Evolutionary conservation across 1,140 invertebrate species (phyloP), one percentile per base, ranked within the genome.

Genomic region (Anastrepha ludens): DNA sequence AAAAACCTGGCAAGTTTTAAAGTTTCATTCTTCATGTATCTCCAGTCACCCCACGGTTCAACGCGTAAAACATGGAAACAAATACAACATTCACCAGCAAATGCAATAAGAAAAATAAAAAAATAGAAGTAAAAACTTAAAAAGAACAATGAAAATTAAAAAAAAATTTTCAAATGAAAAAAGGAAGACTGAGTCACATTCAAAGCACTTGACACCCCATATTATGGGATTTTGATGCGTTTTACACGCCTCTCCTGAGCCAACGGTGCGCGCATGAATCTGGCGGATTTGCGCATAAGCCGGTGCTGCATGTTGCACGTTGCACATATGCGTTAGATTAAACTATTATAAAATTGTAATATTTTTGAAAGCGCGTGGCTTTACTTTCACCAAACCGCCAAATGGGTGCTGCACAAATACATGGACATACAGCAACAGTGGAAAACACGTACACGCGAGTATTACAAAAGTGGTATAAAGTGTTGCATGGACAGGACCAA

Each of bases 241-340:
- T 78, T 55, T 15, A 60, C 87, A n/a, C 41, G 87, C 60, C 55
- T 86, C 85, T 15, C 13, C 6, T 41, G 1, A 86, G 64, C 15
- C 47, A 86, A 15, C 55, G 70, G 64, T 39, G 67, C 67, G 67
- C 41, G 67, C 29, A 9, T 41, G 58, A 41, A 15, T 29, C 29
- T 64, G 58, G 47, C 44, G 3, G 29, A 17, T 65, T 55, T 86
- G 39, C 41, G 60, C 41, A 67, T 87, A 17, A 29, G 44, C 5
- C 47, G 64, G n/a, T 67, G 44, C 47, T 87, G 62, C 50, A 67
- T 87, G 86, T n/a, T 44, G 91, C 91, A 65, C 64, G 81, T 62
- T 90, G 90, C 91, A 92, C 91, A 92, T 92, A 92, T 92, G 91
- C 91, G 91, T 90, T 89, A 90, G 91, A 92, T 92, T 92, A 92